Evolutionary conservation across 2,797 vertebrate species (phyloP), one percentile per base, ranked within the genome.

Genomic region (Megalops cyprinoides): DNA sequence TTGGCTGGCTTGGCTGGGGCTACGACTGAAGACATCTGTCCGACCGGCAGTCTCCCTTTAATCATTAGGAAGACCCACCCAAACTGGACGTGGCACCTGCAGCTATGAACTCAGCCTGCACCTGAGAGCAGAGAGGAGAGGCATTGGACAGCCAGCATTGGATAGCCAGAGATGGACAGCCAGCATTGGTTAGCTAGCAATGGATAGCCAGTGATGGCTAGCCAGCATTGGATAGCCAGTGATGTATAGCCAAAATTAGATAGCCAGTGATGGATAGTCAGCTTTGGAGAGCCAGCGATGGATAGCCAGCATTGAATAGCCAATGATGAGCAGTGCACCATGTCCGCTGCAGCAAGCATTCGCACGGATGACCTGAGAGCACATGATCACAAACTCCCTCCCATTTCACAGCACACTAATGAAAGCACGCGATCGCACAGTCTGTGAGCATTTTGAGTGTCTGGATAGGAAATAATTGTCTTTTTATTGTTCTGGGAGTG

Each of bases 21-120:
- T 80, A 94, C 92, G 23, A 88, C 82, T 0, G 95, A 93, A 80
- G 96, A 94, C 95, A 95, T 96, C 80, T 89, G 94, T 85, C 83
- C 87, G 25, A 87, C 88, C 0, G 92, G 85, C 83, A 88, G 89
- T 90, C 81, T 91, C 88, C 88, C 87, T 79, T 87, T 90, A 75
- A 91, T 92, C 92, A 93, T 90, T 86, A 87, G 89, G 78, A 55
- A 74, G 62, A 71, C 48, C 71, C 56, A 39, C 53, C 14, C 15
- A 44, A 44, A 23, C 44, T 49, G 73, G 25, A 1, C 42, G 31
- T 14, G 44, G 73, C 31, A 49, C 78, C 62, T 42, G 46, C 46
- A 31, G 62, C 78, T 71, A 42, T 39, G 39, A 39, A 71, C 12
- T 71, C 25, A 37, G 71, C 14, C 25, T 76, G 83, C 56, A n/a